phyloP scores from a whole-genome alignment of 1,140 invertebrate species.

The Cydia amplana region DNA sequence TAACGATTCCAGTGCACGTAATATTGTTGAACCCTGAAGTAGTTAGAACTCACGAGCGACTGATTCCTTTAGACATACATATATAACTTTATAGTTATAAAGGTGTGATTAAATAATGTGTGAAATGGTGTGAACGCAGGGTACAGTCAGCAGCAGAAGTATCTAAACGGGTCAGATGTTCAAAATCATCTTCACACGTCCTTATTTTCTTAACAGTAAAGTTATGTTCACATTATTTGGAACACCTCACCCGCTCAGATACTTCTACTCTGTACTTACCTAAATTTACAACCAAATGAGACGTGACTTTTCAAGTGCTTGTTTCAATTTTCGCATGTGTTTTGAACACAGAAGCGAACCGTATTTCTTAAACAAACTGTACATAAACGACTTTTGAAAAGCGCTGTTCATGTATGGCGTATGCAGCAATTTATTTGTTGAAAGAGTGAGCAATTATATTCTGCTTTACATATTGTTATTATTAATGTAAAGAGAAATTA shows the following conservation, averaged over 20 bases:
- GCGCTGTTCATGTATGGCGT: not conserved
- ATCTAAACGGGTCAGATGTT: too few species aligned
- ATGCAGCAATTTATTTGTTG: not conserved
- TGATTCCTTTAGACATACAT: not conserved
- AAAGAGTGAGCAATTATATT: not conserved
- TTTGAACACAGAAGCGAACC: not conserved
- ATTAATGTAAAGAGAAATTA: constrained; percentile 8
- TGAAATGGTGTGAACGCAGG: too few species aligned
- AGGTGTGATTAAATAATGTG: too few species aligned
- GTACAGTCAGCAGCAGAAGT: too few species aligned
- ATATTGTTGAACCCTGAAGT: not conserved
- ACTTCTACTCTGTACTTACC: too few species aligned
- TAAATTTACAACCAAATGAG: not conserved
- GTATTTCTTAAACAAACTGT: not conserved
- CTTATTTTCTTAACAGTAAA: too few species aligned
- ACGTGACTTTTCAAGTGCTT: not conserved
- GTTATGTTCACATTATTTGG: too few species aligned
- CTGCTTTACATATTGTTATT: constrained; percentile 14
- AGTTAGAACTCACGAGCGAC: not conserved
- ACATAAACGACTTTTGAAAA: not conserved
- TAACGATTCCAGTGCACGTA: not conserved
- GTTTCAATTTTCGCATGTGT: not conserved
- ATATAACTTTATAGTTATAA: too few species aligned
- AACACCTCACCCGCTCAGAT: too few species aligned
- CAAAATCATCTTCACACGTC: too few species aligned